phyloP scores from a whole-genome alignment of 2,888 invertebrate genomes.

The Lasioglossum vierecki region DNA sequence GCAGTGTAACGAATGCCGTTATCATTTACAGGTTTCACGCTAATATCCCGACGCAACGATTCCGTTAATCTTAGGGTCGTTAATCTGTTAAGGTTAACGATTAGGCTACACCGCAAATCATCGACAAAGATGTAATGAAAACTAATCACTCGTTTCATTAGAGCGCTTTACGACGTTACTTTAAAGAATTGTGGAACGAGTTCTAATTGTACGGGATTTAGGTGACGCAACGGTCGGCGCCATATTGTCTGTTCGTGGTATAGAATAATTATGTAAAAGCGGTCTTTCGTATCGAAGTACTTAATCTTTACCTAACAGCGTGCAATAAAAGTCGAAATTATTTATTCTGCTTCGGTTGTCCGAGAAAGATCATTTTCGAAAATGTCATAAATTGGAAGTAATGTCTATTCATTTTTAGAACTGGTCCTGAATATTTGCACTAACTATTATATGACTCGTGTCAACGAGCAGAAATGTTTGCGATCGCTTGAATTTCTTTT shows the following conservation, averaged over 20 bases:
- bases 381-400: neutral
- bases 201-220: neutral
- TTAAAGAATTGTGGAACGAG: neutral
- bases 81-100: neutral
- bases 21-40: neutral
- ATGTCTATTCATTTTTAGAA: neutral
- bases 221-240: neutral
- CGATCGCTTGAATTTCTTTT: neutral
- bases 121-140: neutral
- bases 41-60: neutral
- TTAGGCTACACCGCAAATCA: neutral
- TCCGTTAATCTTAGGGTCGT: neutral
- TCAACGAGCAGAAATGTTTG: neutral
- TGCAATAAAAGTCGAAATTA: neutral
- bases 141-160: neutral
- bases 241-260: neutral
- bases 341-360: neutral
- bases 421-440: neutral
- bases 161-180: constrained; percentile 14
- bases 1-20: neutral
- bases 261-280: neutral
- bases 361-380: neutral
- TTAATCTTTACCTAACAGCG: neutral
- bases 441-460: neutral
- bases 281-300: neutral